Conservation (phyloP, 2,888 invertebrate genomes). For the Chromoteleia sp. region DNA sequence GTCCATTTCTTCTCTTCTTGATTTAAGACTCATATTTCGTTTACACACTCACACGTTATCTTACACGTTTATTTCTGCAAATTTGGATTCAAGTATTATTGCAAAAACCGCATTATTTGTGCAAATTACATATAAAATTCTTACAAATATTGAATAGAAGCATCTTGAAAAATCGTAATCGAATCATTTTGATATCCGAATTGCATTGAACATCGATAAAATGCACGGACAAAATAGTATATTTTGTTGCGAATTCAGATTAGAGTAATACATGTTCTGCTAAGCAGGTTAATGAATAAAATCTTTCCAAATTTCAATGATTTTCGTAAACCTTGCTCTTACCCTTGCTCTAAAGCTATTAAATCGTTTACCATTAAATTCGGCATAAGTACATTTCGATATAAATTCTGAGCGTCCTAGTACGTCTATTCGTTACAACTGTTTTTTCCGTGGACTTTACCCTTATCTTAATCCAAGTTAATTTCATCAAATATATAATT, state of each 20-base stretch:
- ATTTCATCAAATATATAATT: not conserved
- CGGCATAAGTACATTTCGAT: constrained; percentile 8
- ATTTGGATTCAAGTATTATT: constrained; percentile 50
- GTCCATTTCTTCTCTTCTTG: constrained; percentile 11
- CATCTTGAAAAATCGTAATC: not conserved
- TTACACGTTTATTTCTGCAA: constrained; percentile 24
- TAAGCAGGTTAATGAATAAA: not conserved
- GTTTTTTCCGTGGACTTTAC: constrained; percentile 2
- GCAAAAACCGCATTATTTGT: constrained; percentile 35
- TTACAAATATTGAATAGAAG: constrained; percentile 8
- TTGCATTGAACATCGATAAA: not conserved
- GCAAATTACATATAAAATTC: constrained; percentile 37
- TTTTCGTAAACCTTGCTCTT: not conserved
- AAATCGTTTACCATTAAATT: not conserved
- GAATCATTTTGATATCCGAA: not conserved
- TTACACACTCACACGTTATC: constrained; percentile 19
- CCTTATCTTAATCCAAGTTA: constrained; percentile 1
- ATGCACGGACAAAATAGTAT: not conserved
- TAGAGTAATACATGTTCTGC: too few species aligned
- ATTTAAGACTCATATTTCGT: constrained; percentile 9
- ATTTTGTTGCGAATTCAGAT: not conserved
- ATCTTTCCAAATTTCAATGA: not conserved
- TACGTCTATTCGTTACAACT: not conserved
- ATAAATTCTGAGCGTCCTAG: constrained; percentile 1
- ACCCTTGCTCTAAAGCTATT: not conserved